These are phyloP conservation scores for Atopsyche davidsoni DNA, from an alignment of 1,140 invertebrate species.

Conservation along the genomic window DNA sequence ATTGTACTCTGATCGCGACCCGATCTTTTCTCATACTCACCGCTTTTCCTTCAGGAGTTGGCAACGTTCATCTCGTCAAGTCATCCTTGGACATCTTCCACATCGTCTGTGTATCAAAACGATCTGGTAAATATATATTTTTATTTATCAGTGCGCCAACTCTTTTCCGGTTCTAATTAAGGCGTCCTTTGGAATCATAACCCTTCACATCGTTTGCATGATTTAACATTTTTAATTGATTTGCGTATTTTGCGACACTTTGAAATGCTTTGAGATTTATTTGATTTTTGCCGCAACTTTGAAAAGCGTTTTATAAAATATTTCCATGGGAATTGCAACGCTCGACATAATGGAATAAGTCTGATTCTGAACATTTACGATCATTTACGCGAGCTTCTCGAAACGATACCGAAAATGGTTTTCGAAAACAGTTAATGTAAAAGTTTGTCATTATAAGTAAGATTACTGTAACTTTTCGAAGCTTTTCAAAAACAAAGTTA, in stretches of 20 bases:
- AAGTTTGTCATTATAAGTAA: conserved; percentile 55
- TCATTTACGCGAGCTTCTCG: conserved; percentile 21
- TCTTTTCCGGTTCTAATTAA: conserved; percentile 1
- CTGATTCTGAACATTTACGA: conserved; percentile 27
- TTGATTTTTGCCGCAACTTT: too few relatives aligned
- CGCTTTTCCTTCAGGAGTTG: conserved; percentile 30
- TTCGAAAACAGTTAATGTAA: conserved; percentile 49
- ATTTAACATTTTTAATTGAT: conserved; percentile 15
- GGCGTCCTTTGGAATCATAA: not conserved
- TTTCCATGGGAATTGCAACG: conserved; percentile 19
- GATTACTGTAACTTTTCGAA: conserved; percentile 41
- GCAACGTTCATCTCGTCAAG: conserved; percentile 29
- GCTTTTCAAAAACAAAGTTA: conserved; percentile 26
- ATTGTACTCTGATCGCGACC: conserved; percentile 12
- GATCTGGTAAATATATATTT: conserved; percentile 28
- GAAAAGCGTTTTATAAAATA: not conserved
- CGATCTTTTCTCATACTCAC: conserved; percentile 23
- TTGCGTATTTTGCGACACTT: not conserved
- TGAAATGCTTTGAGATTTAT: not conserved
- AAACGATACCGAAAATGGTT: conserved; percentile 27
- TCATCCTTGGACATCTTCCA: conserved; percentile 26
- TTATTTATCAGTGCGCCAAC: conserved; percentile 17
- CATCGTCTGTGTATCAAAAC: conserved; percentile 27
- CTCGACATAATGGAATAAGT: conserved; percentile 26
- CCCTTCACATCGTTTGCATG: conserved; percentile 17